Base-by-base conservation (phyloP, 2,113 vertebrate species). In the Sebastes fasciatus region DNA sequence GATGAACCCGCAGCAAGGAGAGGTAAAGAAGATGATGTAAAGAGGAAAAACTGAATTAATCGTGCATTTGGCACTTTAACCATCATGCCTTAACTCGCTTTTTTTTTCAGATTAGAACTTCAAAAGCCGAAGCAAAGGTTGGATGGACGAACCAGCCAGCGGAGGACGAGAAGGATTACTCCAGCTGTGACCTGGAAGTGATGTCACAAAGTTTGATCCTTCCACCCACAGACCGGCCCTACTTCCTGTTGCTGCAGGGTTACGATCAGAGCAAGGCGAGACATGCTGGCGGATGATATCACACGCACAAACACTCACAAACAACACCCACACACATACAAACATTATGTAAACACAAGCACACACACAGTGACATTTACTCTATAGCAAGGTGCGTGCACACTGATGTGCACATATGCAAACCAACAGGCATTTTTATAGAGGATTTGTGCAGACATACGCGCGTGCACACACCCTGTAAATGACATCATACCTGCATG, bases 191-290 rank as follows among this genome's bases (percentile, higher is more conserved):
- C 92, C 95, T 97, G 82, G 97, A 98, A 93, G 95, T 96, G 92
- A 94, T 97, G 93, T 96, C 97, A 45, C 97, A 98, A 82, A 97
- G 96, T 88, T 94, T 98, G 78, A 97, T 98, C 77, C 97, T 97
- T 85, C 97, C 97, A 5, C 97, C 97, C 48, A 95, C 95, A 42
- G 96, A 97, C 77, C 94, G 94, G 43, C 97, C 97, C 51, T 98
- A 98, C 85, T 98, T 98, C 85, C 94, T 98, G 80, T 94, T 98
- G 88, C 95, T 98, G 73, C 96, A 98, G 92, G 97, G 97, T 63
- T 98, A 97, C 62, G 96, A 96, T 80, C 96, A 97, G 83, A 95
- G 94, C 96, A 96, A 96, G 96, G 96, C 92, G 89, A 94, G 95
- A 93, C 95, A 93, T 83, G 93, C 80, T 86, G 64, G 74, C 80